Conservation (phyloP, 2,797 vertebrate genomes). For the Falco rusticolus region DNA sequence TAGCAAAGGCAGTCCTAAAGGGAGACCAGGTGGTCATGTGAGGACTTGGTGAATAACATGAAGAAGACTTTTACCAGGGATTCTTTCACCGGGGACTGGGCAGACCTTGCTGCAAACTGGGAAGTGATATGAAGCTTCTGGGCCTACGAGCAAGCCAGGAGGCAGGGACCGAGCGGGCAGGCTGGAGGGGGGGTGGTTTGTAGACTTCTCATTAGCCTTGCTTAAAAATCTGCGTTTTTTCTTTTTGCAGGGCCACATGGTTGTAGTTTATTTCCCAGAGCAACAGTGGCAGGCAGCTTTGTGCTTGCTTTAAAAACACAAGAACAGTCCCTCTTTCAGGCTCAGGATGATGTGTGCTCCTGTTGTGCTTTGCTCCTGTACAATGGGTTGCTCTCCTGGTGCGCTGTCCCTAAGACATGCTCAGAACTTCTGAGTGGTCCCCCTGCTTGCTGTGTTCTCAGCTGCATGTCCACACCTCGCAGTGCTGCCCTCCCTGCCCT, state of each 20-base stretch:
- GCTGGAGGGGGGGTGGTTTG: background rate
- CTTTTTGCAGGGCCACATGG: background rate
- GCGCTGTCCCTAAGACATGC: accelerated
- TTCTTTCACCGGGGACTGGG: background rate
- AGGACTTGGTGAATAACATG: too few relatives aligned
- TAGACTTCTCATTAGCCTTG: background rate
- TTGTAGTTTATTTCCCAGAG: background rate
- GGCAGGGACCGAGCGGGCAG: background rate
- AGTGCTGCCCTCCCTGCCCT: background rate
- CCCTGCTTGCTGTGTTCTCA: accelerated
- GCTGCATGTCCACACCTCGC: background rate
- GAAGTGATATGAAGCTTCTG: background rate
- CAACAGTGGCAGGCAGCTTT: background rate
- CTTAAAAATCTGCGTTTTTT: background rate
- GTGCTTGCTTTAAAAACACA: background rate
- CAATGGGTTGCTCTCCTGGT: too few relatives aligned
- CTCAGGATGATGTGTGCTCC: background rate
- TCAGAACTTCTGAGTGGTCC: background rate
- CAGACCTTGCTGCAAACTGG: background rate
- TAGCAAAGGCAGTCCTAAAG: background rate
- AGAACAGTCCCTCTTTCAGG: background rate
- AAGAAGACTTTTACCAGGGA: background rate
- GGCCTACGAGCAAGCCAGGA: background rate
- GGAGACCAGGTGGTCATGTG: background rate
- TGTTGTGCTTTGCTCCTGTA: accelerated